Evolutionary conservation across 2,113 vertebrate species (phyloP).

Genomic region (Mola mola): DNA sequence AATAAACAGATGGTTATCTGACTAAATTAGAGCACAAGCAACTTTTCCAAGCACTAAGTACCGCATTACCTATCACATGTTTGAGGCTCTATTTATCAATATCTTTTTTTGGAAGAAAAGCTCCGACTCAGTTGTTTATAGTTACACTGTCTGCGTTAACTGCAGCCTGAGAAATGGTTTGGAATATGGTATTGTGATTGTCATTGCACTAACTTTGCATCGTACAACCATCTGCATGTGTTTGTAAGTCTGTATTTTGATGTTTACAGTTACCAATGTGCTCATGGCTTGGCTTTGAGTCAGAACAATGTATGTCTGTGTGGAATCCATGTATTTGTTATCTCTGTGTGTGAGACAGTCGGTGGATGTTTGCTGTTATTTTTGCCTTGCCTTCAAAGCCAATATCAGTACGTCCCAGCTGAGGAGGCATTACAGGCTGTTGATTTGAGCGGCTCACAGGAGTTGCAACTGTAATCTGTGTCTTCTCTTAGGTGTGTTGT

Average conservation of each 20-base stretch:
- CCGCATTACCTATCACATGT: constrained; percentile 59
- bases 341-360: constrained; percentile 44
- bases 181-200: neutral
- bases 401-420: constrained; percentile 73
- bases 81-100: constrained; percentile 41
- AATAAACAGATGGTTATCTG: constrained; percentile 78
- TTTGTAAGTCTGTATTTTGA: constrained; percentile 8
- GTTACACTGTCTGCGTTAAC: neutral
- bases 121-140: neutral
- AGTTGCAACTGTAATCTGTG: constrained; percentile 57
- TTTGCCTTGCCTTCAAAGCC: constrained; percentile 59
- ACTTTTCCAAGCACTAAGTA: constrained; percentile 65
- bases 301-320: neutral
- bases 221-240: constrained; percentile 14
- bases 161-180: constrained; percentile 7
- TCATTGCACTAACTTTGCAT: constrained; percentile 33
- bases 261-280: neutral
- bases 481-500: constrained; percentile 78
- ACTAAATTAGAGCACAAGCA: constrained; percentile 65
- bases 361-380: constrained; percentile 70
- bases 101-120: constrained; percentile 2
- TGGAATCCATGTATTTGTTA: constrained; percentile 20
- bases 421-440: constrained; percentile 73
- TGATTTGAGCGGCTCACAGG: constrained; percentile 66
- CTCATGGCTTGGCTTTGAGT: neutral